A percentile compares a stretch with the other conserved stretches of the same genome.
Conservation (phyloP, 2,888 invertebrate genomes). For the Habrosyne pyritoides region DNA sequence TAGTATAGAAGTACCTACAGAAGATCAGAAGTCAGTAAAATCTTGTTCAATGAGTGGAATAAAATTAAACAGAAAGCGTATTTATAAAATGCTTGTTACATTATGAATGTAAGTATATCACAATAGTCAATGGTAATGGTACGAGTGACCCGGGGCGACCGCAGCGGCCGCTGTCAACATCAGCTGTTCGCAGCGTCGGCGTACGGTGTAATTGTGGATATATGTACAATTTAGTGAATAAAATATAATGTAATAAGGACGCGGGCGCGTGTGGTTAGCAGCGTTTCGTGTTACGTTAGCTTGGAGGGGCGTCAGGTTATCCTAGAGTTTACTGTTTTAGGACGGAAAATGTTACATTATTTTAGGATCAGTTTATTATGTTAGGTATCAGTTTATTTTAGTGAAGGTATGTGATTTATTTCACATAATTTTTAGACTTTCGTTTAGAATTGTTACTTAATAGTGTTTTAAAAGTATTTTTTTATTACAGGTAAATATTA, state of each 20-base stretch:
- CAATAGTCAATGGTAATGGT: conserved; percentile 37
- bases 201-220: conserved; percentile 22
- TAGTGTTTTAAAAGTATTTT: conserved; percentile 10
- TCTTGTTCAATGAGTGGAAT: not conserved
- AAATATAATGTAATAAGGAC: conserved; percentile 13
- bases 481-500: conserved; percentile 45
- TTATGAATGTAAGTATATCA: conserved; percentile 23
- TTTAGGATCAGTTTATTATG: not conserved
- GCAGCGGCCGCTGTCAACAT: conserved; percentile 69
- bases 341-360: not conserved
- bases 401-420: conserved; percentile 5
- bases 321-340: not conserved
- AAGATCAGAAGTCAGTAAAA: not conserved
- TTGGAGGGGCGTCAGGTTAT: not conserved
- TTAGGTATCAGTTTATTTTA: no score
- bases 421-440: not conserved
- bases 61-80: not conserved
- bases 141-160: conserved; percentile 47
- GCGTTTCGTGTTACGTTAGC: not conserved
- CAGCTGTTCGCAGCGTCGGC: conserved; percentile 51
- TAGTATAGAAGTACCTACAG: no score
- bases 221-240: conserved; percentile 22
- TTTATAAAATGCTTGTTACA: not conserved
- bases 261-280: conserved; percentile 6
- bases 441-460: not conserved